Evolutionary conservation across 2,113 vertebrate genomes (phyloP).

Genomic region (Zosterops borbonicus): DNA sequence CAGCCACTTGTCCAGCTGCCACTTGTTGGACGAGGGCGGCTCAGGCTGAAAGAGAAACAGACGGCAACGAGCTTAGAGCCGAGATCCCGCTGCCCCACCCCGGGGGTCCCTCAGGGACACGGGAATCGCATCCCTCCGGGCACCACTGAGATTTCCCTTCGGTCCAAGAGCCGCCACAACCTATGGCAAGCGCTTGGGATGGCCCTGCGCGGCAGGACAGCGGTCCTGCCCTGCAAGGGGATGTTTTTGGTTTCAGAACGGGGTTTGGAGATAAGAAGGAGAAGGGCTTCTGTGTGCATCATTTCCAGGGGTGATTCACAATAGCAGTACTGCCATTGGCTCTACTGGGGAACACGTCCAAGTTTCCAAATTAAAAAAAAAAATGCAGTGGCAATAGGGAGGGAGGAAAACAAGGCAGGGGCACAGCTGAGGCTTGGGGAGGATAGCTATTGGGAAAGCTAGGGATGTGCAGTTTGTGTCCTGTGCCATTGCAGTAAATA

Average conservation of each 20-base stretch:
- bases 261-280: neutral
- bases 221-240: fast-evolving
- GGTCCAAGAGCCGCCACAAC: neutral
- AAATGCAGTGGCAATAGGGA: neutral
- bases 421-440: neutral
- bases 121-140: neutral
- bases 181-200: fast-evolving
- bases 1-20: conserved; percentile 97
- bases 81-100: neutral
- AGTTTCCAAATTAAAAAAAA: neutral
- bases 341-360: neutral
- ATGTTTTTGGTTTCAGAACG: neutral
- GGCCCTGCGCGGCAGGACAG: fast-evolving
- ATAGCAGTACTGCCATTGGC: neutral
- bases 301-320: neutral
- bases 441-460: neutral
- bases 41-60: conserved; percentile 76
- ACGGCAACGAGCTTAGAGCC: neutral
- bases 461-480: neutral
- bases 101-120: neutral
- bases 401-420: neutral
- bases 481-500: neutral
- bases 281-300: neutral
- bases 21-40: conserved; percentile 85
- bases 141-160: neutral